These are phyloP conservation scores for Pterocles burchelli DNA, from an alignment of 2,113 vertebrate species.

Conservation along the genomic window DNA sequence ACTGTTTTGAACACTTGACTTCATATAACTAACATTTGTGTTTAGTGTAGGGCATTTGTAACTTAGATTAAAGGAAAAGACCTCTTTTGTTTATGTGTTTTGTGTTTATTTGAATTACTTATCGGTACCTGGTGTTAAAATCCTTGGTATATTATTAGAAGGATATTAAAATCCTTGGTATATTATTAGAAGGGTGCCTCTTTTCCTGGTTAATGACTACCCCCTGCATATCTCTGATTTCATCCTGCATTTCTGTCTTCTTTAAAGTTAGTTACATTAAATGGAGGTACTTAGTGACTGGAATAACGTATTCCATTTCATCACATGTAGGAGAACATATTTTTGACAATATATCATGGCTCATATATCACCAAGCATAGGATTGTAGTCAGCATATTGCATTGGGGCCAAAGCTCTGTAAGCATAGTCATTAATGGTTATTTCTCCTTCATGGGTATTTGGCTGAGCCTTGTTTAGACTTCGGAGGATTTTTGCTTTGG, in stretches of 20 bases:
- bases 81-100: background rate
- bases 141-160: slow-evolving; percentile 40
- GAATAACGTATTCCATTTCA: slow-evolving; percentile 32
- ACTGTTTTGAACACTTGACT: background rate
- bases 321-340: slow-evolving; percentile 5
- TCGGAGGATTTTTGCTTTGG: background rate
- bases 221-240: background rate
- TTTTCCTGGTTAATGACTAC: slow-evolving; percentile 44
- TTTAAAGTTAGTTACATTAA: slow-evolving; percentile 45
- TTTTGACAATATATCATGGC: background rate
- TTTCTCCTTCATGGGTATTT: background rate
- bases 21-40: background rate
- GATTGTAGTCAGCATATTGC: background rate
- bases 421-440: background rate
- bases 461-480: background rate
- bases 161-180: background rate
- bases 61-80: background rate
- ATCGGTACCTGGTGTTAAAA: background rate
- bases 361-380: background rate
- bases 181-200: slow-evolving; percentile 37
- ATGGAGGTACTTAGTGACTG: slow-evolving; percentile 22
- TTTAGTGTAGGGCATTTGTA: background rate
- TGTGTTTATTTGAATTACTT: background rate
- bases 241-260: slow-evolving; percentile 32
- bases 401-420: background rate